These are phyloP conservation scores for Neotoxoptera formosana DNA, from an alignment of 1,140 invertebrate genomes.

Conservation along the genomic window DNA sequence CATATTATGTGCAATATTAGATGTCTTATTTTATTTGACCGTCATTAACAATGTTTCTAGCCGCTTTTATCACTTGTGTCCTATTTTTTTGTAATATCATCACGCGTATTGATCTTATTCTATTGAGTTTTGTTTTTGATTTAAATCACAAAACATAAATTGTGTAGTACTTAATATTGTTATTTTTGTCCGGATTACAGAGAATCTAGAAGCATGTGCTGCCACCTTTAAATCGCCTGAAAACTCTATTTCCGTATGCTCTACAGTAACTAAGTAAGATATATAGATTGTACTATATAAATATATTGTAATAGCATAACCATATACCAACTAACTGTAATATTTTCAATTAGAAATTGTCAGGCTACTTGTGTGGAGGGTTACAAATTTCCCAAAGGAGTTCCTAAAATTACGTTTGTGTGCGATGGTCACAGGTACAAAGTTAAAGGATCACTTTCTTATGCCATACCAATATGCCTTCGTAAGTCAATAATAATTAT, in stretches of 20 bases:
- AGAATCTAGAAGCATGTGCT: neutral
- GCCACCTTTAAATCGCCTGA: neutral
- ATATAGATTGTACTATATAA: neutral
- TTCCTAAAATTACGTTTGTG: conserved; percentile 65
- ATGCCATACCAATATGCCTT: conserved; percentile 69
- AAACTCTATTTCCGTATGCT: neutral
- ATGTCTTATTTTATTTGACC: too few species aligned
- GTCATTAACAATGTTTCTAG: too few species aligned
- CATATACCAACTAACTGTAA: neutral
- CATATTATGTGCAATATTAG: too few species aligned
- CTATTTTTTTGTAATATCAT: neutral
- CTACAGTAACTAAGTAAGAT: neutral
- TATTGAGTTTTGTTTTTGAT: neutral
- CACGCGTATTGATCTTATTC: neutral
- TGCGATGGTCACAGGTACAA: conserved; percentile 70
- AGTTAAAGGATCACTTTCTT: conserved; percentile 66
- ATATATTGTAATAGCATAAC: neutral
- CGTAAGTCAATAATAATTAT: conserved; percentile 64
- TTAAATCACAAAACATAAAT: neutral
- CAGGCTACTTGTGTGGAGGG: conserved; percentile 67
- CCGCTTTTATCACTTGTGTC: too few species aligned
- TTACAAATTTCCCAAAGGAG: conserved; percentile 71
- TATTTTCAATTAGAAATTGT: conserved; percentile 65
- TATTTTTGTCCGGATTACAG: neutral
- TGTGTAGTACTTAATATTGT: neutral